Conservation (phyloP, 2,888 invertebrate species). For the Rapana venosa region DNA sequence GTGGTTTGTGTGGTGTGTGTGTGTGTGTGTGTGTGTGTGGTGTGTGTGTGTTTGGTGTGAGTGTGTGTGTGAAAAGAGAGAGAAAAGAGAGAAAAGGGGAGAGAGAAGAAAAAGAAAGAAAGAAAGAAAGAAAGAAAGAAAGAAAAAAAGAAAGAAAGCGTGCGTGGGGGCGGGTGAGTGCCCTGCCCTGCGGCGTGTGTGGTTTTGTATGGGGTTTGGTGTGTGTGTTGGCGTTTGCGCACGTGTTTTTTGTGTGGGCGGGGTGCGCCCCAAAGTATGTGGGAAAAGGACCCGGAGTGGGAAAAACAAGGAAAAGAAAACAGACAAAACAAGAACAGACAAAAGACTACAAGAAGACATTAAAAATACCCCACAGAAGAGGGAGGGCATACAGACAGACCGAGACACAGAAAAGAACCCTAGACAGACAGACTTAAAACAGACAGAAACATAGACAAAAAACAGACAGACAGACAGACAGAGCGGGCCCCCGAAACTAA, state of each 20-base stretch:
- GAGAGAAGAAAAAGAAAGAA: not conserved
- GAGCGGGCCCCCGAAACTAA: not conserved
- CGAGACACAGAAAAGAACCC: not conserved
- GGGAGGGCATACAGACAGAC: not conserved
- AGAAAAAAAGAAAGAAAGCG: not conserved
- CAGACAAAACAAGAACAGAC: no score
- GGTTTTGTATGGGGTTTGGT: no score
- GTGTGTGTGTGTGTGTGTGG: no score
- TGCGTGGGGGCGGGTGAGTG: no score
- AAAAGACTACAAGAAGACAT: no score
- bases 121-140: not conserved
- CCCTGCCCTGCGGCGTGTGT: no score
- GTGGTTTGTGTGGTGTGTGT: no score
- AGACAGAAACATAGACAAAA: not conserved
- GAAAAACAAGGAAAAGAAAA: not conserved
- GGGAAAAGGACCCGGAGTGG: not conserved
- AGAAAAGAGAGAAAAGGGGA: not conserved
- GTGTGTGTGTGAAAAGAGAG: not conserved
- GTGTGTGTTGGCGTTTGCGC: no score
- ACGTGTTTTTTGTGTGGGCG: no score
- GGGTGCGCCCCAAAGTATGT: no score
- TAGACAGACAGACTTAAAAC: not conserved
- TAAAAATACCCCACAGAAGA: no score
- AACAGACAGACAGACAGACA: not conserved
- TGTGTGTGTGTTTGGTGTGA: no score